Base-by-base conservation (phyloP, 2,888 invertebrate genomes). In the Caenorhabditis sulstoni region DNA sequence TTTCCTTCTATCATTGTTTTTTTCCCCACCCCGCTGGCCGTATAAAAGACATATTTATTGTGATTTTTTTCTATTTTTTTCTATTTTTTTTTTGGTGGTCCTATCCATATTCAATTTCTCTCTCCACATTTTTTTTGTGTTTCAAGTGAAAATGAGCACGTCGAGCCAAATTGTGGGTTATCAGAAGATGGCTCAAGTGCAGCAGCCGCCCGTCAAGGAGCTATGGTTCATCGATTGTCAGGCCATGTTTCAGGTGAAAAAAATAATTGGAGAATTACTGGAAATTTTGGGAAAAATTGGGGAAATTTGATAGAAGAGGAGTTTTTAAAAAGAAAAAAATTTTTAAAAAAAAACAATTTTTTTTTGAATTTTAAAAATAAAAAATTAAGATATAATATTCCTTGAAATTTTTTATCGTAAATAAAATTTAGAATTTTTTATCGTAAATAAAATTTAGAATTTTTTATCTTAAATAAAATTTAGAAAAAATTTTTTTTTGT, bases 221-320 rank as follows among this genome's bases (percentile, higher is more conserved):
- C 55, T 83, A 22, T 85, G 84, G 83, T 67, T 66, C 20, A 81
- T 85, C 50, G 85, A 85, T 73, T 66, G 77, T 35, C 74, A 77
- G 47, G 64, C 81, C 3, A 73, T 85, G 78, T 85, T 84, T 53
- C 77, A 83, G 71, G 85, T 85, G n/a, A 65, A 50, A 29, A 29
- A 29, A 29, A 29, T 29, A 3, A 7, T 35, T 11, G 18, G 55
- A 35, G n/a, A 22, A 9, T 14, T 11, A 23, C n/a, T n/a, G n/a
- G n/a, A 47, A 18, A 4, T 3, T 7, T 44, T 9, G 3, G 44
- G 44, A 44, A 7, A 14, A 44, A 44, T 14, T 44, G 44, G 44
- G 44, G 11, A 14, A 44, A n/a, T n/a, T n/a, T n/a, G n/a, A n/a
- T n/a, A n/a, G n/a, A n/a, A n/a, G n/a, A n/a, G n/a, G n/a, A n/a